Conservation (phyloP, 2,113 vertebrate species). For the Phrynocephalus versicolor region DNA sequence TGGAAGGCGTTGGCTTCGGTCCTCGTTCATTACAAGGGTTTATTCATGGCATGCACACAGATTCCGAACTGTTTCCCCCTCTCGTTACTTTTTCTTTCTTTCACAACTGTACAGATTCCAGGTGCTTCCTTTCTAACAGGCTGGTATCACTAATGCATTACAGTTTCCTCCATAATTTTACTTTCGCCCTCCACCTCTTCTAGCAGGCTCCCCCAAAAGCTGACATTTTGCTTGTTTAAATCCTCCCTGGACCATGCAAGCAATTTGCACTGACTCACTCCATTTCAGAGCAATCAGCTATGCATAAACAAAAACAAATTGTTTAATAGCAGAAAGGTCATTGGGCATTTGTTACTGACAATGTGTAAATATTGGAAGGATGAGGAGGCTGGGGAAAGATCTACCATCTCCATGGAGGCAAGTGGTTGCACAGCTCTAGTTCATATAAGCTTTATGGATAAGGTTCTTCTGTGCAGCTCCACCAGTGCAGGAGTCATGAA, state of each 20-base stretch:
- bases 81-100: neutral
- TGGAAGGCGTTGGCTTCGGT: neutral
- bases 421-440: rapidly evolving
- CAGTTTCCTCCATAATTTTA: conserved; percentile 79
- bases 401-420: rapidly evolving
- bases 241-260: conserved; percentile 61
- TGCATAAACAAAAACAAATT: conserved; percentile 67
- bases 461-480: rapidly evolving
- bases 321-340: conserved; percentile 56
- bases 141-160: conserved; percentile 75
- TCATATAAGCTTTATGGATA: neutral
- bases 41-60: conserved; percentile 4
- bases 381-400: neutral
- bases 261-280: conserved; percentile 70
- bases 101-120: neutral
- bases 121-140: conserved; percentile 41
- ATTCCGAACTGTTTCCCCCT: neutral
- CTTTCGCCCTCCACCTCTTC: conserved; percentile 71
- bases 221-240: conserved; percentile 71
- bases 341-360: neutral
- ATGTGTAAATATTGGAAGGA: rapidly evolving
- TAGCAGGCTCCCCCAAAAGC: conserved; percentile 71
- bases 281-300: conserved; percentile 65
- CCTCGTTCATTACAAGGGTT: neutral
- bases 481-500: rapidly evolving